Base-by-base conservation (phyloP, 2,113 vertebrate genomes). In the Dendropsophus ebraccatus region DNA sequence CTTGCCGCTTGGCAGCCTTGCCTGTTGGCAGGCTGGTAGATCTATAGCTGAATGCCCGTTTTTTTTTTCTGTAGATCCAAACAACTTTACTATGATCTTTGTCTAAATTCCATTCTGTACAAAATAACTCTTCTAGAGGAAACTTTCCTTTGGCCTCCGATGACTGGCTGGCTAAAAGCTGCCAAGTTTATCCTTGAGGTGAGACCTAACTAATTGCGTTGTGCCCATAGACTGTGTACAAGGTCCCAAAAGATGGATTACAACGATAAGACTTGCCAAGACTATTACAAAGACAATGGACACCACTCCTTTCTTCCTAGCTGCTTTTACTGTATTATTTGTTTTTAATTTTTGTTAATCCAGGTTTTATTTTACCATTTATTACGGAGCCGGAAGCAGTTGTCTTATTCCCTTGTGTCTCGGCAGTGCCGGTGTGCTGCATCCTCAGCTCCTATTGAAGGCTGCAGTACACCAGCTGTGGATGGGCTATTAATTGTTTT, bases 131-230 rank as follows among this genome's bases (percentile, higher is more conserved):
- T 32, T 77, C 17, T 19, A 76, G 49, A 52, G 73, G n/a, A 76
- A 52, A 76, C 49, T 30, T 30, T 32, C 8, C 73, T 52, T 77
- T 77, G 25, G 16, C 49, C 49, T 21, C 28, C 30, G n/a, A 9
- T 54, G 74, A 50, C 28, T 14, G 30, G 1, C 28, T 77, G 47
- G n/a, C 16, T 50, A 30, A 19, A 50, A 52, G 47, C 45, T 77
- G 74, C 49, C 47, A 77, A 77, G 47, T 32, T 28, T 19, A 16
- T 77, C 74, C 49, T 77, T 54, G 74, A 77, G 16, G 47, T 54
- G 74, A 77, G 74, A 77, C 25, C 74, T 52, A 5, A 77, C 23
- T 30, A 77, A 77, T 21, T 32, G 74, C 28, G 23, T 41, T 70
- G 35, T 70, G 67, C 19, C 67, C 32, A 41, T 37, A 77, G 16